Conservation (phyloP, 2,888 invertebrate species). For the Pollenia amentaria region DNA sequence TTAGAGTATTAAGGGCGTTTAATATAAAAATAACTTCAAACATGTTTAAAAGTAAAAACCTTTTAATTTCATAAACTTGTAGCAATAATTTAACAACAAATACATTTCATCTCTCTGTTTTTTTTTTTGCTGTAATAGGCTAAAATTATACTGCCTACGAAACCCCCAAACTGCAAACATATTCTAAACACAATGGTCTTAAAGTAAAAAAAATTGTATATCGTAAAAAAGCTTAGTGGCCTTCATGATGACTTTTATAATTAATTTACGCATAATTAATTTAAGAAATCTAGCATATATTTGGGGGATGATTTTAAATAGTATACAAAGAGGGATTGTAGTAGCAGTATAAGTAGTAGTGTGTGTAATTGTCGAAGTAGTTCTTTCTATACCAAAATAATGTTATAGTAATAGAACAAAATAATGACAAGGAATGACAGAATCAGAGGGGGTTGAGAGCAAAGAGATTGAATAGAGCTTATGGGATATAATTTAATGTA, state of each 20-base stretch:
- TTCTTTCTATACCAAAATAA: background rate
- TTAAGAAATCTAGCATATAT: constrained; percentile 63
- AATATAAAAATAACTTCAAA: constrained; percentile 20
- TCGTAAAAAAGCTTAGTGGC: constrained; percentile 53
- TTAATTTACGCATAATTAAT: constrained; percentile 74
- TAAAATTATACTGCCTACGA: background rate
- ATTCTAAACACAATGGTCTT: constrained; percentile 28
- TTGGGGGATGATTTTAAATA: constrained; percentile 54
- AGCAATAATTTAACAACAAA: background rate
- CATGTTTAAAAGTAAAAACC: constrained; percentile 14
- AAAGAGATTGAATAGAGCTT: background rate
- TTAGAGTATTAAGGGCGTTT: background rate
- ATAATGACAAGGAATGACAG: constrained; percentile 9
- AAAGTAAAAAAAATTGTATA: constrained; percentile 3
- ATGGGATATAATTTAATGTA: constrained; percentile 28
- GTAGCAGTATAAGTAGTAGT: background rate
- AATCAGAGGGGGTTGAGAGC: background rate
- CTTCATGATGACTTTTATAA: constrained; percentile 69
- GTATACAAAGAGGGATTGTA: background rate
- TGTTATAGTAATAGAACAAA: constrained; percentile 21
- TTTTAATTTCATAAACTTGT: constrained; percentile 48
- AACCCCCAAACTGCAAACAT: background rate
- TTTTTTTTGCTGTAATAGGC: background rate
- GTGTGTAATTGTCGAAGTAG: background rate
- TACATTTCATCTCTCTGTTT: constrained; percentile 11